Evolutionary conservation across 2,113 vertebrate species (phyloP).

Genomic region (Rhea americana): DNA sequence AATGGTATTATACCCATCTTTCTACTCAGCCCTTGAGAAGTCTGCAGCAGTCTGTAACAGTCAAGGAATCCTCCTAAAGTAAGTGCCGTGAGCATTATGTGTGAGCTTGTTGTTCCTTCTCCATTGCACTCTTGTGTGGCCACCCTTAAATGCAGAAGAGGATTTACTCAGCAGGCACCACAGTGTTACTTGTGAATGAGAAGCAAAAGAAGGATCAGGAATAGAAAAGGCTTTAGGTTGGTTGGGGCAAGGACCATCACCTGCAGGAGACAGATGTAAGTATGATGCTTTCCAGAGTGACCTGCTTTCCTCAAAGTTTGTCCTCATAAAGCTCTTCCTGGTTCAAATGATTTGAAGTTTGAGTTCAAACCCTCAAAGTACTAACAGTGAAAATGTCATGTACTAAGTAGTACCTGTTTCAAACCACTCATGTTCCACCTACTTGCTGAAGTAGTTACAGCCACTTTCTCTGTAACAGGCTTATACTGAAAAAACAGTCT

Average conservation of each 20-base stretch:
- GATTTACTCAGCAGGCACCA: not conserved
- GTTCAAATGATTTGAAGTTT: not conserved
- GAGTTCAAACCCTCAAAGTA: not conserved
- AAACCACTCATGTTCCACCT: not conserved
- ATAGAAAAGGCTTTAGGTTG: not conserved
- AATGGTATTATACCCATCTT: not conserved
- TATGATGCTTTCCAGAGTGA: not conserved
- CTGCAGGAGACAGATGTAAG: not conserved
- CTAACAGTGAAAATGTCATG: not conserved
- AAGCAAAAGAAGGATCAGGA: not conserved
- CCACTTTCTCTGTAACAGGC: not conserved
- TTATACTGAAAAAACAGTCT: not conserved
- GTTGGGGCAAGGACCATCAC: not conserved
- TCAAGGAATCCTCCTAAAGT: not conserved
- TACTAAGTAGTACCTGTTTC: not conserved
- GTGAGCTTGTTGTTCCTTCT: not conserved
- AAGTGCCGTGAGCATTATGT: rapidly evolving
- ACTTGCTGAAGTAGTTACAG: not conserved
- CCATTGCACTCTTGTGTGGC: not conserved
- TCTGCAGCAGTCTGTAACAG: not conserved
- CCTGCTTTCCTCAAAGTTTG: not conserved
- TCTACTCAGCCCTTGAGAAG: not conserved
- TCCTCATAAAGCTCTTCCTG: not conserved
- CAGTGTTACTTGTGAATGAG: not conserved
- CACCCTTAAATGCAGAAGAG: not conserved